Conservation (phyloP, 1,140 invertebrate species). For the Bemisia tabaci region DNA sequence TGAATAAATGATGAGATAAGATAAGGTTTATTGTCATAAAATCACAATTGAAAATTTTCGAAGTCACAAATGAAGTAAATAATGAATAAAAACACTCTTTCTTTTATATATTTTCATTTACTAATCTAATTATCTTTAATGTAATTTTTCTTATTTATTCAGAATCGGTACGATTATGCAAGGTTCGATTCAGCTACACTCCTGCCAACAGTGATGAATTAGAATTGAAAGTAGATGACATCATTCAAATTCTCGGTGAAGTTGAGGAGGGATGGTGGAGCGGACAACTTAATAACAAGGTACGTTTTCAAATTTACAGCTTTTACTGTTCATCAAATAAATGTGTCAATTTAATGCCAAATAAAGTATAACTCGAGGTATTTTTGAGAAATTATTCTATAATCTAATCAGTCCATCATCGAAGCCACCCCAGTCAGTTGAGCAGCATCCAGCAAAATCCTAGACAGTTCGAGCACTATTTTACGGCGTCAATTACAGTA, state of each 20-base stretch:
- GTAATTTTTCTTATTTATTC: constrained; percentile 5
- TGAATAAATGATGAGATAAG: too few species aligned
- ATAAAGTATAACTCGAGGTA: too few species aligned
- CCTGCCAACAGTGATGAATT: constrained; percentile 88
- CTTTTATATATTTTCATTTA: background rate
- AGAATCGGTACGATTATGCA: constrained; percentile 43
- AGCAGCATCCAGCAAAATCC: background rate
- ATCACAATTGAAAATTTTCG: background rate
- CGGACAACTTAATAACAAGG: constrained; percentile 53
- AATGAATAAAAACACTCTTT: background rate
- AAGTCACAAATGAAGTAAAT: background rate
- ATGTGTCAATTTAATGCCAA: background rate
- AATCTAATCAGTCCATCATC: too few species aligned
- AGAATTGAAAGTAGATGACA: constrained; percentile 66
- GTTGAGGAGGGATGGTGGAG: constrained; percentile 72
- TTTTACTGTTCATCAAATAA: background rate
- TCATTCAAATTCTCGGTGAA: constrained; percentile 75
- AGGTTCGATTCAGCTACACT: constrained; percentile 79
- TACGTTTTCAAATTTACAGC: constrained; percentile 16
- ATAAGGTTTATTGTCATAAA: background rate
- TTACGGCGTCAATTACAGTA: too few species aligned
- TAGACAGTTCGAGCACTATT: too few species aligned
- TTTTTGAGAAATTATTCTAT: too few species aligned
- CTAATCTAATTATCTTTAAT: background rate
- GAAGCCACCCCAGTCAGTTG: too few species aligned